A percentile compares a stretch with the other conserved stretches of the same genome.
These are phyloP conservation scores for Emmelina monodactyla DNA, from an alignment of 2,888 invertebrate genomes.

Conservation along the genomic window DNA sequence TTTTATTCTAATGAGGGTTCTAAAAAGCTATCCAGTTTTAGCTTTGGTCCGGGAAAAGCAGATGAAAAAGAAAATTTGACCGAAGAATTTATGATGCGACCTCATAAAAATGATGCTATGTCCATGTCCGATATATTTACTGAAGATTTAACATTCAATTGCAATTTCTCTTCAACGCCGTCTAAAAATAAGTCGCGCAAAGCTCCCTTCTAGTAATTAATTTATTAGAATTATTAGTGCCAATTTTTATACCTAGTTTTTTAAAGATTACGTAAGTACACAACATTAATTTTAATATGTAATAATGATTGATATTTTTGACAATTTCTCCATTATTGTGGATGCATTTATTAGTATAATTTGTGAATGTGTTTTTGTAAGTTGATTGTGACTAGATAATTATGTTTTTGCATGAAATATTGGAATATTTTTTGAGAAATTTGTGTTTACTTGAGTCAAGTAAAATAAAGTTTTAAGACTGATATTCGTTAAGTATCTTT, in stretches of 20 bases:
- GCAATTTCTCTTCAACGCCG: slow-evolving; percentile 57
- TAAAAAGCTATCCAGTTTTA: slow-evolving; percentile 27
- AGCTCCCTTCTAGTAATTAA: slow-evolving; percentile 25
- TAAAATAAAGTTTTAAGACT: slow-evolving; percentile 28
- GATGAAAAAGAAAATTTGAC: slow-evolving; percentile 43
- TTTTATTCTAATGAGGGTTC: slow-evolving; percentile 34
- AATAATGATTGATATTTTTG: slow-evolving; percentile 30
- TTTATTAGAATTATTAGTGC: slow-evolving; percentile 5
- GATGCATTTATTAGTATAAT: slow-evolving; percentile 29
- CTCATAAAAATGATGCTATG: slow-evolving; percentile 40
- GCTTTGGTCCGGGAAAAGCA: slow-evolving; percentile 33
- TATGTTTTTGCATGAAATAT: slow-evolving; percentile 18
- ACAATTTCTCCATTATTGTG: slow-evolving; percentile 39
- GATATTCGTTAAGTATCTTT: too few species aligned
- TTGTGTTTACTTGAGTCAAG: slow-evolving; percentile 34
- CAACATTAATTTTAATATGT: slow-evolving; percentile 40
- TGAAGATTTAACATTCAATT: slow-evolving; percentile 52
- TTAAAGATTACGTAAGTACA: slow-evolving; percentile 27
- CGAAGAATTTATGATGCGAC: slow-evolving; percentile 32
- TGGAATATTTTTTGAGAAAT: slow-evolving; percentile 23
- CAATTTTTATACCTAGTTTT: slow-evolving; percentile 14
- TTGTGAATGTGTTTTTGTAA: slow-evolving; percentile 1
- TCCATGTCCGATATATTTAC: slow-evolving; percentile 54
- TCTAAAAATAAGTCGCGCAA: slow-evolving; percentile 52
- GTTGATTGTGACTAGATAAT: slow-evolving; percentile 18